A percentile compares a stretch with the other conserved stretches of the same genome.
Conservation (phyloP, 2,888 invertebrate genomes). For the Volucella inanis region DNA sequence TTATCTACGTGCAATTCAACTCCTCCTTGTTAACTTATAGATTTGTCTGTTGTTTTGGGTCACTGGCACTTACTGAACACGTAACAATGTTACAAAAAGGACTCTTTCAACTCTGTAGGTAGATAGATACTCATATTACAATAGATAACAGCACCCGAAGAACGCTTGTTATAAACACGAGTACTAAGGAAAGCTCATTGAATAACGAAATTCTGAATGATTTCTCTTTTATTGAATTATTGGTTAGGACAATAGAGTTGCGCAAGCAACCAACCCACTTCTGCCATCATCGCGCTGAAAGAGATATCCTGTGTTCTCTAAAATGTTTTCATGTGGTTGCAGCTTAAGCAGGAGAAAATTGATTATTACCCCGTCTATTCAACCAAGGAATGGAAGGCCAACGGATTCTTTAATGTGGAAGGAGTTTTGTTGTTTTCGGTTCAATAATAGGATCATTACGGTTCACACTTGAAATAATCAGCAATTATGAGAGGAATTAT, state of each 20-base stretch:
- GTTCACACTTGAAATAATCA: neutral
- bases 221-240: slow-evolving; percentile 65
- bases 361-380: slow-evolving; percentile 26
- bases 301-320: slow-evolving; percentile 16
- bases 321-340: slow-evolving; percentile 44
- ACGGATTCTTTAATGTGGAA: slow-evolving; percentile 28
- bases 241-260: slow-evolving; percentile 57
- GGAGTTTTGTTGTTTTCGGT: neutral
- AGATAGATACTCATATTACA: neutral
- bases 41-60: slow-evolving; percentile 67
- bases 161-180: slow-evolving; percentile 12
- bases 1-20: slow-evolving; percentile 47
- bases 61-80: slow-evolving; percentile 68
- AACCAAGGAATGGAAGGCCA: neutral
- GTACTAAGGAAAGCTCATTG: slow-evolving; percentile 30
- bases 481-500: neutral
- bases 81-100: slow-evolving; percentile 55
- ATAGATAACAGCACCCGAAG: neutral
- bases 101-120: slow-evolving; percentile 29
- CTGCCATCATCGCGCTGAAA: neutral
- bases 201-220: slow-evolving; percentile 52
- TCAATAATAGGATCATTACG: neutral
- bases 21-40: slow-evolving; percentile 60
- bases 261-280: neutral
- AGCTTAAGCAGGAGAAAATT: slow-evolving; percentile 47